These are phyloP conservation scores for Poeciliopsis infans DNA, from an alignment of 2,797 vertebrate species.

Conservation along the genomic window DNA sequence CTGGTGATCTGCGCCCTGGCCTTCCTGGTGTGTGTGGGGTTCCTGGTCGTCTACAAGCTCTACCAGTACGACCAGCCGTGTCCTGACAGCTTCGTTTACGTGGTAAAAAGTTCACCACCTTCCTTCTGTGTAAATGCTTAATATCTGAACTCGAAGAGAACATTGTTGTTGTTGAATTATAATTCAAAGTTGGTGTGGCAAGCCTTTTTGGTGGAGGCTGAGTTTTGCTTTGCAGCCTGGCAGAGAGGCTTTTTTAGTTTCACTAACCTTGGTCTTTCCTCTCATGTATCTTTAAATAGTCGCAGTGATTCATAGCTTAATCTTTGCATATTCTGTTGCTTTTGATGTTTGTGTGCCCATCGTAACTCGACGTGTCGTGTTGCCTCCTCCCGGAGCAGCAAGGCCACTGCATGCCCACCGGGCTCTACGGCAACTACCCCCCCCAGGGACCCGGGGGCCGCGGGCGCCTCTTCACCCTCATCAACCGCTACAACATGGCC, in stretches of 20 bases:
- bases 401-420: slow-evolving; percentile 91
- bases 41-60: slow-evolving; percentile 97
- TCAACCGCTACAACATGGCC: slow-evolving; percentile 96
- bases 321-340: background rate
- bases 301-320: background rate
- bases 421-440: slow-evolving; percentile 90
- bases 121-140: background rate
- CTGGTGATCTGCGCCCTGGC: slow-evolving; percentile 94
- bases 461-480: slow-evolving; percentile 92
- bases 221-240: background rate
- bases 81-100: slow-evolving; percentile 92
- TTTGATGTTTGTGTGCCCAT: background rate
- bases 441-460: slow-evolving; percentile 89
- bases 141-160: background rate
- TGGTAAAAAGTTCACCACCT: slow-evolving; percentile 78
- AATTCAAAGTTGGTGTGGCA: background rate
- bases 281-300: background rate
- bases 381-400: slow-evolving; percentile 78
- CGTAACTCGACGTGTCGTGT: background rate
- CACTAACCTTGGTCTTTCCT: background rate
- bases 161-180: background rate
- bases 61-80: slow-evolving; percentile 96
- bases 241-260: background rate
- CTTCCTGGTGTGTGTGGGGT: slow-evolving; percentile 93
- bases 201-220: background rate